These are phyloP conservation scores for Gryllus longicercus DNA, from an alignment of 2,888 invertebrate genomes.

Conservation along the genomic window DNA sequence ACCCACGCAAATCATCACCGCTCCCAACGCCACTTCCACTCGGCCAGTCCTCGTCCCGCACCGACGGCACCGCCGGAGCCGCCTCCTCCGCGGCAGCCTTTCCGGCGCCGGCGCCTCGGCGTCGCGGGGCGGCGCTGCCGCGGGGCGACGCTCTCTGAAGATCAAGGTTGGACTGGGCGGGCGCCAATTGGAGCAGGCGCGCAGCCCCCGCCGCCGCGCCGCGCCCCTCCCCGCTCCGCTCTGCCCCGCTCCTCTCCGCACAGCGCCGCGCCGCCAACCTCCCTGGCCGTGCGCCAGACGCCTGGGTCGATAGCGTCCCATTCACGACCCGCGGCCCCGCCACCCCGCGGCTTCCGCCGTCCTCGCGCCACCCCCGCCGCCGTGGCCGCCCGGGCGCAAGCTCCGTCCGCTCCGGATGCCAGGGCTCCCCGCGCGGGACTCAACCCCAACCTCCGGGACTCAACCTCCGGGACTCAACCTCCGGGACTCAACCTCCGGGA, in stretches of 20 bases:
- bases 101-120: conserved; percentile 12
- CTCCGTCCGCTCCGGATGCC: not conserved
- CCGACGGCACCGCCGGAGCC: not conserved
- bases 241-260: not conserved
- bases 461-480: not conserved
- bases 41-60: no score
- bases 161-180: conserved; percentile 20
- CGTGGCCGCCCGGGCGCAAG: not conserved
- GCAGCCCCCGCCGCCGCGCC: not conserved
- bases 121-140: not conserved
- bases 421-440: not conserved
- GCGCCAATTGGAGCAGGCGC: not conserved
- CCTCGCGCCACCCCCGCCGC: not conserved
- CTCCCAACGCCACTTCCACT: no score
- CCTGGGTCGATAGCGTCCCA: conserved; percentile 2
- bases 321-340: not conserved
- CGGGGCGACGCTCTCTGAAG: conserved; percentile 19
- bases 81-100: conserved; percentile 20
- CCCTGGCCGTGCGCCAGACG: not conserved
- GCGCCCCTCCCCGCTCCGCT: not conserved
- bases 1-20: no score
- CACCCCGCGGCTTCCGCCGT: not conserved
- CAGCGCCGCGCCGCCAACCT: conserved; percentile 4
- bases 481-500: no score
- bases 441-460: not conserved